phyloP scores from a whole-genome alignment of 2,888 invertebrate species.

The Ophioninae sp. region DNA sequence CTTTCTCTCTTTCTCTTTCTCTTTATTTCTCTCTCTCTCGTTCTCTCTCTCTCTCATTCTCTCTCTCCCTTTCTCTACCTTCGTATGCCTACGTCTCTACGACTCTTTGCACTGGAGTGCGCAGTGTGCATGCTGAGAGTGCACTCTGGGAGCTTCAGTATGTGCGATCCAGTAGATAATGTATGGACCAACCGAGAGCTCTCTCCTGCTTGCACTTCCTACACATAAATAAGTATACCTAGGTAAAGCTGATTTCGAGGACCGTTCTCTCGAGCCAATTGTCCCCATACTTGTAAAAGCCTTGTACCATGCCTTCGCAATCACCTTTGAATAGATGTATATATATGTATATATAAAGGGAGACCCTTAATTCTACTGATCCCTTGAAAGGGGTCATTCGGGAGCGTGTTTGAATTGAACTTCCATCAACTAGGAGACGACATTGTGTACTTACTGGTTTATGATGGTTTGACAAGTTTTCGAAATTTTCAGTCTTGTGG shows the following conservation, averaged over 20 bases:
- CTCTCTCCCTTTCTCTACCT: neutral
- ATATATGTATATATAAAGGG: neutral
- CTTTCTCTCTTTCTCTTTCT: constrained; percentile 6
- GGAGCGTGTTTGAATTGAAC: no score
- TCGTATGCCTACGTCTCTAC: neutral
- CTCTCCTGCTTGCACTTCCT: constrained; percentile 5
- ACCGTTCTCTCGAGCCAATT: neutral
- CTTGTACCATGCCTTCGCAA: neutral
- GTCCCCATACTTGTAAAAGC: neutral
- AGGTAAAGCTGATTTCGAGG: neutral
- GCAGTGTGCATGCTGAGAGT: neutral
- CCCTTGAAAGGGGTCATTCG: no score
- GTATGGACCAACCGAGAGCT: neutral
- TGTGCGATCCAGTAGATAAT: constrained; percentile 47
- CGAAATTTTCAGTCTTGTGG: no score
- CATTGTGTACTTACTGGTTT: no score
- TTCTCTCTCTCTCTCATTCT: neutral
- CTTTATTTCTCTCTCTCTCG: constrained; percentile 9
- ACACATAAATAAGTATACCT: neutral
- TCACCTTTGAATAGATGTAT: neutral
- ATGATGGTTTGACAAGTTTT: no score
- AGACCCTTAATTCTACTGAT: no score
- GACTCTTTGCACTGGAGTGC: neutral
- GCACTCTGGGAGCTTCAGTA: neutral
- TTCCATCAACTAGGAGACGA: no score